phyloP scores from a whole-genome alignment of 2,113 vertebrate species.

The Syrmaticus mikado region DNA sequence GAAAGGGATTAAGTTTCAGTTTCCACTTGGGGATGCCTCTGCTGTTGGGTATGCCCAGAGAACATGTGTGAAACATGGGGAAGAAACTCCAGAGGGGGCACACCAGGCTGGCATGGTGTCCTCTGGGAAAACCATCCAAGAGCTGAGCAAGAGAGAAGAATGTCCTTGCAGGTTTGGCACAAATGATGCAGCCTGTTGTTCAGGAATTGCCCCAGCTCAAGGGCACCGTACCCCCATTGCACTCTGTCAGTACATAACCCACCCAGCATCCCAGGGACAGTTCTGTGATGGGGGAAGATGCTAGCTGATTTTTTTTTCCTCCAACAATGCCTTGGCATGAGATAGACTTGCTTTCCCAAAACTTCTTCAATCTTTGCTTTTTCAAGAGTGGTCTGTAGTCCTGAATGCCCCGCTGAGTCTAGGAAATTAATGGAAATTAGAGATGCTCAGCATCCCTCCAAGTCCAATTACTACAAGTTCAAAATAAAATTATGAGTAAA shows the following conservation, averaged over 20 bases:
- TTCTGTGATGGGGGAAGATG: not conserved
- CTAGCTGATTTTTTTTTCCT: not conserved
- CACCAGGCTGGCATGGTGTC: fast-evolving
- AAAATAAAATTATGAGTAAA: not conserved
- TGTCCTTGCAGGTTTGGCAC: not conserved
- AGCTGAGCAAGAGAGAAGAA: not conserved
- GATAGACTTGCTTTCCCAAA: not conserved
- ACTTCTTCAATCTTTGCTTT: not conserved
- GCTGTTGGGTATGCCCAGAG: not conserved
- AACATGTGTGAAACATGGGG: not conserved
- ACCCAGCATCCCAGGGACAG: not conserved
- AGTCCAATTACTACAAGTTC: not conserved
- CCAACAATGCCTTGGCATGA: not conserved
- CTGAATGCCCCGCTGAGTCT: not conserved
- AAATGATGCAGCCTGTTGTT: fast-evolving
- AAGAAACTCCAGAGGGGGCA: not conserved
- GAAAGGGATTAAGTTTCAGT: not conserved
- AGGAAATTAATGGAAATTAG: not conserved
- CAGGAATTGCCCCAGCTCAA: not conserved
- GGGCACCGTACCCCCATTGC: too few species aligned
- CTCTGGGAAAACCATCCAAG: not conserved
- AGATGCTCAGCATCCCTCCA: not conserved
- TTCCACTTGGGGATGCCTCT: not conserved
- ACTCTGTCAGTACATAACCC: not conserved
- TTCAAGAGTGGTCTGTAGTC: not conserved